Evolutionary conservation across 2,113 vertebrate genomes (phyloP), one percentile per base, ranked within the genome.

Genomic region (Passer domesticus): DNA sequence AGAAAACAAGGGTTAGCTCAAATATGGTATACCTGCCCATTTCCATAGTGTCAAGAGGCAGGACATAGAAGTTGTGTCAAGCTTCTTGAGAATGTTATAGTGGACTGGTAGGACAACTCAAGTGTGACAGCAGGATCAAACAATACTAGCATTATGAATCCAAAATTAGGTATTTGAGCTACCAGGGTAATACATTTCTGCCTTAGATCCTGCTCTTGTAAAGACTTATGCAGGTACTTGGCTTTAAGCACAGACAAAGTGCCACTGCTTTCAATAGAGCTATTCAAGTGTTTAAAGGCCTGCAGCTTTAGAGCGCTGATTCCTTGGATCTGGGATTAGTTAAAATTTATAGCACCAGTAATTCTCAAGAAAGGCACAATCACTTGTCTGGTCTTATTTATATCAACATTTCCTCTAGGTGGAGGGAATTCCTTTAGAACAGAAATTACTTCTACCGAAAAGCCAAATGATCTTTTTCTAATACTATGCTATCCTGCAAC

Each of bases 321-420:
- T 92, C 72, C 50, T 50, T 55, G 13, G 30, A 24, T 67, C 50
- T 76, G 18, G 30, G 84, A 91, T 94, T 93, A 87, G 53, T 82
- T 75, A 68, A 79, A 96, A 93, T 96, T 87, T 96, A 92, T 78
- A 92, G 76, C 77, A 77, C 15, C 41, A 89, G 62, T 95, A 87
- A 96, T 80, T 87, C 87, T 80, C 41, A 80, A 93, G 89, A 91
- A 94, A 95, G 83, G 83, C n/a, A 90, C 62, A 79, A 75, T 90
- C 69, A 83, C 52, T 92, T 93, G 33, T 87, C 81, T 94, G 62
- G 66, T 93, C 55, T 91, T 95, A 92, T 94, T 97, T 96, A 90
- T 76, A 78, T 30, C 56, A 83, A 70, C 25, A 11, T 81, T 90
- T 91, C 52, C 50, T 89, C 64, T 49, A 90, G 67, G 50, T 89